These are phyloP conservation scores for Sardinella longiceps DNA, from an alignment of 2,797 vertebrate species.

Conservation along the genomic window DNA sequence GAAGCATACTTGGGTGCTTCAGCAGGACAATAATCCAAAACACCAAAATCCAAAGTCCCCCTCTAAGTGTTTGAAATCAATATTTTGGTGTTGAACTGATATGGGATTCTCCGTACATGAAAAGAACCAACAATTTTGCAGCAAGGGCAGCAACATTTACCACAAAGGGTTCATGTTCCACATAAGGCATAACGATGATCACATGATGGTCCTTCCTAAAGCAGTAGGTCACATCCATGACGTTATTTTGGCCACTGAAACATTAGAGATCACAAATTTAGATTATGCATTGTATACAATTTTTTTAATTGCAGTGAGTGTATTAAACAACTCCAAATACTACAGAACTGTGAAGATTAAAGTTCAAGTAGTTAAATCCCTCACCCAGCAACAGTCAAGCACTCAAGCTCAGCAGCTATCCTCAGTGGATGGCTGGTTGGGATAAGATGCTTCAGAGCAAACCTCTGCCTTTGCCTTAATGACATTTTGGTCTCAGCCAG, in stretches of 20 bases:
- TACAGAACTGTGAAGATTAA: neutral
- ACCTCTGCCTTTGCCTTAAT: constrained; percentile 82
- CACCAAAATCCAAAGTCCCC: too few species aligned
- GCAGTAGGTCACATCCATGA: constrained; percentile 95
- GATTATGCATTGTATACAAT: too few species aligned
- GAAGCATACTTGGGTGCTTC: too few species aligned
- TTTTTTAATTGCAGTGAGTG: neutral
- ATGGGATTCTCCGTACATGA: too few species aligned
- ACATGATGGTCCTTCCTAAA: constrained; percentile 95
- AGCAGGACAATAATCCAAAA: too few species aligned
- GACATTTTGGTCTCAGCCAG: constrained; percentile 86
- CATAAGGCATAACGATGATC: constrained; percentile 96
- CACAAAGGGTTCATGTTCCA: constrained; percentile 92
- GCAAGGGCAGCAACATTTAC: constrained; percentile 68
- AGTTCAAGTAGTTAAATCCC: constrained; percentile 14
- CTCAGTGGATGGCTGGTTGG: constrained; percentile 95
- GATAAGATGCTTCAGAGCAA: constrained; percentile 96
- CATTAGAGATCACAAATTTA: constrained; percentile 23
- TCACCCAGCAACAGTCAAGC: constrained; percentile 92
- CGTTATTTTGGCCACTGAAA: constrained; percentile 91
- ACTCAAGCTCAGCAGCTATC: constrained; percentile 96
- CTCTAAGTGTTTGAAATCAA: too few species aligned
- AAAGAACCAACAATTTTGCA: too few species aligned
- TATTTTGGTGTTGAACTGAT: too few species aligned
- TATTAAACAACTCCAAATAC: too few species aligned